A percentile compares a stretch with the other conserved stretches of the same genome.
phyloP scores from a whole-genome alignment of 2,888 invertebrate genomes.

The Calliscelio sp. region DNA sequence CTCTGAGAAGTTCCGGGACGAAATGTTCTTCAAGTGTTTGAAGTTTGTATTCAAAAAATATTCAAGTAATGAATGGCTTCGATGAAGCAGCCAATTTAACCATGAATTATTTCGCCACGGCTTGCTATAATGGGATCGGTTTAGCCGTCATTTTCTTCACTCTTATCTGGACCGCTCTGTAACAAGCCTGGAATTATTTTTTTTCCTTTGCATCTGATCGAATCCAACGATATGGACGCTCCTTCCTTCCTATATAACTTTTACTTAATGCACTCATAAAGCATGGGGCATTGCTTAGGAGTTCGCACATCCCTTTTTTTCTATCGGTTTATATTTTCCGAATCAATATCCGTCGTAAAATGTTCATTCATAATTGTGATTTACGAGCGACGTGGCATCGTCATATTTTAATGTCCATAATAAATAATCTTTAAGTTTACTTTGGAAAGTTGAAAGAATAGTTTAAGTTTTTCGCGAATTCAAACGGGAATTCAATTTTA shows the following conservation, averaged over 20 bases:
- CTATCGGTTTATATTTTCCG: too few relatives aligned
- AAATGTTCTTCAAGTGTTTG: neutral
- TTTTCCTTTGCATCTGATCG: neutral
- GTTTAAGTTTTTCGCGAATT: too few relatives aligned
- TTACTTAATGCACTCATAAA: conserved; percentile 4
- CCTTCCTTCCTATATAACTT: neutral
- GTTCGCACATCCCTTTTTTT: too few relatives aligned
- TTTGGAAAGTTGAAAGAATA: too few relatives aligned
- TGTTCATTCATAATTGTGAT: too few relatives aligned
- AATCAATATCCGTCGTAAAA: too few relatives aligned
- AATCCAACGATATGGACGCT: too few relatives aligned
- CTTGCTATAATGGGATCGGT: conserved; percentile 24
- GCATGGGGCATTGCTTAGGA: neutral
- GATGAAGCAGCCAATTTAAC: neutral
- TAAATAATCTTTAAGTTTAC: too few relatives aligned
- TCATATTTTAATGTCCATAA: too few relatives aligned
- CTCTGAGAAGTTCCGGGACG: neutral
- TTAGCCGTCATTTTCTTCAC: conserved; percentile 10
- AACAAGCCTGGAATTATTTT: conserved; percentile 42
- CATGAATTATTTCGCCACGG: neutral
- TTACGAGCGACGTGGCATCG: too few relatives aligned
- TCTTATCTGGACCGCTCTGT: conserved; percentile 38
- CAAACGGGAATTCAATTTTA: too few relatives aligned
- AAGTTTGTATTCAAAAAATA: neutral
- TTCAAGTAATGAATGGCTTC: neutral